These are phyloP conservation scores for Hesperia comma DNA, from an alignment of 2,888 invertebrate genomes.

Conservation along the genomic window DNA sequence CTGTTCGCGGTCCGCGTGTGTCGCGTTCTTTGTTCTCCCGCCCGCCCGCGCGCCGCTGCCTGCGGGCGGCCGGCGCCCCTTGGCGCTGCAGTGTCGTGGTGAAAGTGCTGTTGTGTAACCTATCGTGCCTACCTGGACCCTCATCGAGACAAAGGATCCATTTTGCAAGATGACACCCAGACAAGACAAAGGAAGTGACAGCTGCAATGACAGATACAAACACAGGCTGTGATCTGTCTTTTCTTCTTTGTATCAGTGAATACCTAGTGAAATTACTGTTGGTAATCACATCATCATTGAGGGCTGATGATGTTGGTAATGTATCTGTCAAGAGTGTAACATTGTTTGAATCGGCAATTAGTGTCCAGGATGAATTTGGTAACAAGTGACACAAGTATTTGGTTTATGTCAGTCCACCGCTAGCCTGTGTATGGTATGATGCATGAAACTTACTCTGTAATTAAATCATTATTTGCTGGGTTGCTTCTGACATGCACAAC, in stretches of 20 bases:
- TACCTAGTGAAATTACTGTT: no score
- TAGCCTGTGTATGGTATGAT: neutral
- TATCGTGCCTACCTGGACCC: slow-evolving; percentile 27
- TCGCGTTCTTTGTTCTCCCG: slow-evolving; percentile 53
- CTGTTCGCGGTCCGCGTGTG: slow-evolving; percentile 40
- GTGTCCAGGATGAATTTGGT: neutral
- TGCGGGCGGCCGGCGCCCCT: slow-evolving; percentile 20
- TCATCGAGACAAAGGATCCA: slow-evolving; percentile 18
- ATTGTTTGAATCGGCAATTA: no score
- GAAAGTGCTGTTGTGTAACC: slow-evolving; percentile 35
- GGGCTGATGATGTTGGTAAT: no score
- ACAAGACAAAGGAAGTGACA: slow-evolving; percentile 37
- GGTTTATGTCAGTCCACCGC: neutral
- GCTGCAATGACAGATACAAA: slow-evolving; percentile 9
- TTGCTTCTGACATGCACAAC: no score
- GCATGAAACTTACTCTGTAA: neutral
- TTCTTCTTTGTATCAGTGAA: no score
- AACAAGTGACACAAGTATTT: neutral
- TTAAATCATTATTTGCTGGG: no score
- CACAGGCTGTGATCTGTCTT: neutral
- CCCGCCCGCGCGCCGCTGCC: slow-evolving; percentile 25
- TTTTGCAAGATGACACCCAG: slow-evolving; percentile 7
- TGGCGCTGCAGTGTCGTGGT: slow-evolving; percentile 26
- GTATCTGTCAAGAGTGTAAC: no score
- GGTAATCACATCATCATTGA: no score